A percentile compares a stretch with the other conserved stretches of the same genome.
These are phyloP conservation scores for Drosophila mayri DNA, from an alignment of 1,140 invertebrate genomes.

Conservation along the genomic window DNA sequence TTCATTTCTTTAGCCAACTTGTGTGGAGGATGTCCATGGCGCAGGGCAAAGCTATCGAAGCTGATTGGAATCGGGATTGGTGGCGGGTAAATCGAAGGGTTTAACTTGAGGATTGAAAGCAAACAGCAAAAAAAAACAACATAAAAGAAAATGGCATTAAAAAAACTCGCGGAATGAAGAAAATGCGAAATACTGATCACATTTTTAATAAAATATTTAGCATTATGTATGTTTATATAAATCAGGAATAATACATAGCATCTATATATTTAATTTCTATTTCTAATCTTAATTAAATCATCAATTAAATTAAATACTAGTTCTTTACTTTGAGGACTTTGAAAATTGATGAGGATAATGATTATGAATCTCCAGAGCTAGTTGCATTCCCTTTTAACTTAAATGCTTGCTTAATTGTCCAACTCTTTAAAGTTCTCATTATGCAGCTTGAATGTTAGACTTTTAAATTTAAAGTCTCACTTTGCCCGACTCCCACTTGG, in stretches of 20 bases:
- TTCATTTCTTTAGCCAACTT: slow-evolving; percentile 40
- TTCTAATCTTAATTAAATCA: too few relatives aligned
- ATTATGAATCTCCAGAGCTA: too few relatives aligned
- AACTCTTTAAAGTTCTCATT: neutral
- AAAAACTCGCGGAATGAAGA: neutral
- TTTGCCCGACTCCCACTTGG: neutral
- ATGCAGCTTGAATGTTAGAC: neutral
- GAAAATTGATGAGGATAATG: neutral
- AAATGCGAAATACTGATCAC: neutral
- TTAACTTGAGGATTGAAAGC: neutral
- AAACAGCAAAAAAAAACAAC: neutral
- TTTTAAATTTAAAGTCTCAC: neutral
- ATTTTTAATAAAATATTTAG: neutral
- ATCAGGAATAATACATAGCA: neutral
- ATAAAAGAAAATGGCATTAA: neutral
- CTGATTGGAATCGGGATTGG: slow-evolving; percentile 8
- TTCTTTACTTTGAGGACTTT: too few relatives aligned
- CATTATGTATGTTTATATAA: neutral
- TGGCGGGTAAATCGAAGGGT: slow-evolving; percentile 14
- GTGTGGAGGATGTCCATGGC: neutral
- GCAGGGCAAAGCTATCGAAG: slow-evolving; percentile 8
- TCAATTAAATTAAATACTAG: too few relatives aligned
- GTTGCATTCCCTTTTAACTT: too few relatives aligned
- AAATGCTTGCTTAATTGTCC: neutral
- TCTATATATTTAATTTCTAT: too few relatives aligned